phyloP scores from a whole-genome alignment of 1,140 invertebrate species.

The Meloidogyne chitwoodi region DNA sequence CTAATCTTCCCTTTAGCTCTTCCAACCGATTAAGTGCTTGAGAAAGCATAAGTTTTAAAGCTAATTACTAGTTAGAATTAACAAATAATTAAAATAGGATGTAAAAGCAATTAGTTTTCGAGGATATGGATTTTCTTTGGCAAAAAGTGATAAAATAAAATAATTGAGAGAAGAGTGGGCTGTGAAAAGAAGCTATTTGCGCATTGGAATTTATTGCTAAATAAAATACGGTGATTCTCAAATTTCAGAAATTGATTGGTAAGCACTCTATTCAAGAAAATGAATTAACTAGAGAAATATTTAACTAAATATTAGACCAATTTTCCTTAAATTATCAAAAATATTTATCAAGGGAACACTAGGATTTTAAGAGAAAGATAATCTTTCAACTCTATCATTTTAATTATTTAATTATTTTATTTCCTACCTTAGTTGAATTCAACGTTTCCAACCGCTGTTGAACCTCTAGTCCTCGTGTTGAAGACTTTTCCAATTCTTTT shows the following conservation, averaged over 20 bases:
- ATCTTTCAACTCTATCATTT: too few species aligned
- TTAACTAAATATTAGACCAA: not conserved
- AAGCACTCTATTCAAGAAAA: not conserved
- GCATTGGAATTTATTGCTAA: not conserved
- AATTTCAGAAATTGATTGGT: not conserved
- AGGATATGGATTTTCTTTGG: too few species aligned
- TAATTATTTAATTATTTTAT: not conserved
- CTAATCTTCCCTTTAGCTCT: conserved; percentile 39
- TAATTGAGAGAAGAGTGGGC: not conserved
- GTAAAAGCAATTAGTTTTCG: not conserved
- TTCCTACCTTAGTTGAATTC: conserved; percentile 21
- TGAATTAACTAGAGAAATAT: not conserved
- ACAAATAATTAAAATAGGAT: not conserved
- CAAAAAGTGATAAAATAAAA: too few species aligned
- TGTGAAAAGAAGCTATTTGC: not conserved
- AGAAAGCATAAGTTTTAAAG: not conserved
- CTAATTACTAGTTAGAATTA: not conserved
- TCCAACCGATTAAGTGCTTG: conserved; percentile 21
- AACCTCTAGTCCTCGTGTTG: conserved; percentile 27
- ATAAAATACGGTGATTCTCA: not conserved
- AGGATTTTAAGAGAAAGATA: too few species aligned
- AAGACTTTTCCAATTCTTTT: conserved; percentile 33
- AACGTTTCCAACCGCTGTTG: conserved; percentile 33
- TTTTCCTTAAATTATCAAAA: not conserved
- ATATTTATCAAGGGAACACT: not conserved